Percentiles rank a stretch among this genome's conserved stretches.
Conservation (phyloP, 2,797 vertebrate genomes). For the Microctenopoma steveboyesi region DNA sequence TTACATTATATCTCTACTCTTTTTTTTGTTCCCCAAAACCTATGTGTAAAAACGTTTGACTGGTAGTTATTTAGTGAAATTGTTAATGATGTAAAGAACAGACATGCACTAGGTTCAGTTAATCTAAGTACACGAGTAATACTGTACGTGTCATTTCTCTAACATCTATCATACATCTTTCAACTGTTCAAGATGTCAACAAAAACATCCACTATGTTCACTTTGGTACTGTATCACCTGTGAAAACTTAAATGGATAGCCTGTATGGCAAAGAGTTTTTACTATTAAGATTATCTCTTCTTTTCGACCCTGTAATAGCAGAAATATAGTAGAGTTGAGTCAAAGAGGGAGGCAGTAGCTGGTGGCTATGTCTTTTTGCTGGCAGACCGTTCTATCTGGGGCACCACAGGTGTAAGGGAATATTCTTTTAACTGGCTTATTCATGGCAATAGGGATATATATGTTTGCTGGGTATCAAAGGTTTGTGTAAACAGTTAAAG, state of each 20-base stretch:
- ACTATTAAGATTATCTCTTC: conserved; percentile 36
- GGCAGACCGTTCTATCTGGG: conserved; percentile 64
- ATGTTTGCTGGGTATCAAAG: conserved; percentile 56
- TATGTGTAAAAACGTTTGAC: too few species aligned
- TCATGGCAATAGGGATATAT: conserved; percentile 56
- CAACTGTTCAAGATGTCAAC: not conserved
- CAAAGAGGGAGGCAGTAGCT: conserved; percentile 56
- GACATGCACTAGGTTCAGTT: not conserved
- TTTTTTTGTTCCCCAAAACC: too few species aligned
- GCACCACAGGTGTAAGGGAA: conserved; percentile 65
- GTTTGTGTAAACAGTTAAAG: conserved; percentile 52
- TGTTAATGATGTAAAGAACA: not conserved
- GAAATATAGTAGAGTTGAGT: conserved; percentile 44
- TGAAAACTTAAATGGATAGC: not conserved
- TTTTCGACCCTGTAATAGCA: conserved; percentile 42
- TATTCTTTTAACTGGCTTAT: conserved; percentile 67
- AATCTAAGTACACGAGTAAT: not conserved
- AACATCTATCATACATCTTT: not conserved
- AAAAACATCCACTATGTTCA: not conserved
- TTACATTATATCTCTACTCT: too few species aligned
- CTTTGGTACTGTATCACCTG: conserved; percentile 10
- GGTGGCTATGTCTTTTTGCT: conserved; percentile 54
- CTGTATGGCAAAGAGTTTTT: conserved; percentile 1
- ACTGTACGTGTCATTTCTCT: not conserved
- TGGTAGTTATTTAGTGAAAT: not conserved